Base-by-base conservation (phyloP, 2,888 invertebrate genomes). In the Opisthograptis luteolata region DNA sequence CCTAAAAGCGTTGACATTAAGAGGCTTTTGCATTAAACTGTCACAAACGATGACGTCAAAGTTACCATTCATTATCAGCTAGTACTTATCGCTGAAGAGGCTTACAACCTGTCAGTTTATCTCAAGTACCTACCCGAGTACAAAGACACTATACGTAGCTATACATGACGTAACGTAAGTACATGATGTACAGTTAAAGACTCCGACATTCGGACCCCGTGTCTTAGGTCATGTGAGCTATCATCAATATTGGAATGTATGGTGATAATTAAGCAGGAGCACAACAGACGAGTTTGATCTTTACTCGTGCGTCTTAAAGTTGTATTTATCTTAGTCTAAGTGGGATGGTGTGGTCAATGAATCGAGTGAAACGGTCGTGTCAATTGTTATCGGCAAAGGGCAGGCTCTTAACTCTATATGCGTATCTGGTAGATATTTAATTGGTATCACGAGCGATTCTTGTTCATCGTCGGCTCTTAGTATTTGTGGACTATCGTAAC, bases 181-280 rank as follows among this genome's bases (percentile, higher is more conserved):
- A 9, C 5, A 15, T 15, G n/a, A 17, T 40, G 4, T 31, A 30
- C 28, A 47, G 35, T 24, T 31, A 31, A 34, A 34, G 27, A 25
- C 24, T 36, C 10, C 34, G 36, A 51, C 51, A 51, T 44, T 30
- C 30, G 45, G 13, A 36, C 50, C 15, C 40, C 27, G 42, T 42
- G 52, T 39, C 52, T 42, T 42, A 46, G 52, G 52, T 52, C 51
- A 52, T 20, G 43, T 25, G 32, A 45, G 51, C 41, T 52, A 52
- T 46, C 51, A 25, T 32, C 20, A 32, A 28, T 39, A 50, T 37
- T 32, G 43, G 32, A 37, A 49, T 27, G 22, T 44, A 32, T 17
- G 19, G 10, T 15, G 40, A 45, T 50, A 44, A 44, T 40, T 40
- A 44, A 28, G 10, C 2, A 15, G 12, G 4, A 10, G 2, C 13